These are phyloP conservation scores for Plebejus argus DNA, from an alignment of 2,888 invertebrate species.

Conservation along the genomic window DNA sequence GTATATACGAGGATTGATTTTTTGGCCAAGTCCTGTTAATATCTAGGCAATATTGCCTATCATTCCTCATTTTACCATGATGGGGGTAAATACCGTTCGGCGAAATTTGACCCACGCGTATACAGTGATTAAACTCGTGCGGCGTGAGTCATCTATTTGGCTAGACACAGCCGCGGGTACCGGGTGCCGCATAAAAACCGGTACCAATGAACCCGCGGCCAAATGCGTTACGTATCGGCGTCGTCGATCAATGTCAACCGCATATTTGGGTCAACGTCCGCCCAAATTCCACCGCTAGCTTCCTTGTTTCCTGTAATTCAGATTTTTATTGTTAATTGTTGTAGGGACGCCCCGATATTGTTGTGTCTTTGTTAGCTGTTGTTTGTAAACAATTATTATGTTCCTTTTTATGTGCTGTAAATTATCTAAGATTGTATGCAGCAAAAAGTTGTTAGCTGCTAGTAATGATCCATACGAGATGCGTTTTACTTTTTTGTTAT, in stretches of 20 bases:
- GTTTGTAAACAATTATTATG: background rate
- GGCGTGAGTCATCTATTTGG: slow-evolving; percentile 50
- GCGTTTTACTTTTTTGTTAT: background rate
- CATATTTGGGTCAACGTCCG: slow-evolving; percentile 79
- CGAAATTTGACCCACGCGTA: background rate
- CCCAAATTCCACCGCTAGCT: slow-evolving; percentile 70
- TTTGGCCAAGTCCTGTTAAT: background rate
- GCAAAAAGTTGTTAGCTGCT: background rate
- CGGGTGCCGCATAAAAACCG: slow-evolving; percentile 55
- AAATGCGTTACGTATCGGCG: slow-evolving; percentile 69
- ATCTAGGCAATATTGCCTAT: background rate
- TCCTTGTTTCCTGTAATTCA: slow-evolving; percentile 62
- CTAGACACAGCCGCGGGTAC: slow-evolving; percentile 48
- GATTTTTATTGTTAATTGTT: slow-evolving; percentile 48
- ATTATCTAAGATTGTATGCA: background rate
- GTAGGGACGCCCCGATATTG: background rate
- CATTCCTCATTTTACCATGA: background rate
- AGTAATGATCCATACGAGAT: background rate
- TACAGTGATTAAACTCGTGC: slow-evolving; percentile 13
- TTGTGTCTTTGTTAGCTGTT: background rate
- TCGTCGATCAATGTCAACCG: slow-evolving; percentile 80
- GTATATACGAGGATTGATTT: background rate
- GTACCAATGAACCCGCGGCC: slow-evolving; percentile 70
- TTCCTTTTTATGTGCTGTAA: background rate
- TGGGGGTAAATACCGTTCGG: background rate